Evolutionary conservation across 2,797 vertebrate species (phyloP), one percentile per base, ranked within the genome.

Genomic region (Pseudotriccus pelzelni): DNA sequence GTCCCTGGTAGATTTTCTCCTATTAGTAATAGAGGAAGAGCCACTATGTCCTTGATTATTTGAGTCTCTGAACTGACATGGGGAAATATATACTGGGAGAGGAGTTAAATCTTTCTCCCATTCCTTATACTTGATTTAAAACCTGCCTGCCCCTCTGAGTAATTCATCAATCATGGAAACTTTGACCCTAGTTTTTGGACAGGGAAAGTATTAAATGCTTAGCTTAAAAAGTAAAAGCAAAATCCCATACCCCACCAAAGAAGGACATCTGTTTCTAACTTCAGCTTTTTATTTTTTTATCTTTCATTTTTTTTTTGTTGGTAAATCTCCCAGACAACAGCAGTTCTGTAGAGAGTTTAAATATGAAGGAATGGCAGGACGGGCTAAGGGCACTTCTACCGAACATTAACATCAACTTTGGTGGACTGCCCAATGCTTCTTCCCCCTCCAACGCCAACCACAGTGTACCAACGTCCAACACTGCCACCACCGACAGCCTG

Each of bases 341-440:
- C 98, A 98, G 98, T 98, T 99, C 99, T 98, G 98, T 99, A 99
- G 99, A 99, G 84, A 99, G 99, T 98, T 98, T 99, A 99, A 99
- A 99, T 98, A 98, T 99, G 98, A 99, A 99, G 99, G 99, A 99
- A 98, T 99, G 99, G 99, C 99, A 99, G 98, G 99, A 99, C 89
- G 99, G 99, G 97, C 98, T 99, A 94, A 99, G 99, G 98, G 99
- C 99, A 97, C 99, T 99, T 97, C 98, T 99, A 97, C 99, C 99
- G 98, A 99, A 99, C 98, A 99, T 99, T 98, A 99, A 99, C 98
- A 99, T 99, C 98, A 99, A 99, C 98, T 99, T 99, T 97, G 99
- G 99, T 98, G 99, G 99, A 98, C 99, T 99, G 98, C 99, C 99
- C 97, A 99, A 99, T 98, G 99, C 99, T 97, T 98, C 98, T 63